Evolutionary conservation across 2,113 vertebrate genomes (phyloP).

Genomic region (Phylloscopus trochiloides): DNA sequence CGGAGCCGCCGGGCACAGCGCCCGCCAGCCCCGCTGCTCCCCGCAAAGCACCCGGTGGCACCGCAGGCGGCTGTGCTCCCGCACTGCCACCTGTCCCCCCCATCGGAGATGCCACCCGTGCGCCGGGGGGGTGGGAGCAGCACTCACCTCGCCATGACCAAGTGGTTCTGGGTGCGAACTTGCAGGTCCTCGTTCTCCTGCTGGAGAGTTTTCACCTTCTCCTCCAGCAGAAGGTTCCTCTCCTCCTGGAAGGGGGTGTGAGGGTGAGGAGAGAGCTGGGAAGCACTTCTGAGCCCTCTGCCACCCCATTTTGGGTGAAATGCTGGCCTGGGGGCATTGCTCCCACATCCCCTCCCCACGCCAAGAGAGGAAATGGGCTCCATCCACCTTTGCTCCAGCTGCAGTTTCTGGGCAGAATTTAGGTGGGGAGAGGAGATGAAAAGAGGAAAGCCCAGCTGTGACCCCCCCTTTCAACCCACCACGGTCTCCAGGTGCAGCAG

Average conservation of each 20-base stretch:
- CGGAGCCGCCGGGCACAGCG: fast-evolving
- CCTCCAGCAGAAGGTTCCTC: constrained; percentile 82
- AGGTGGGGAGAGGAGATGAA: neutral
- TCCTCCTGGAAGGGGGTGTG: constrained; percentile 72
- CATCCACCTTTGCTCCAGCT: neutral
- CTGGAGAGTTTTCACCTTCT: constrained; percentile 79
- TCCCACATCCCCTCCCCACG: fast-evolving
- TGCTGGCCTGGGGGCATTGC: neutral
- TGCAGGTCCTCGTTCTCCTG: constrained; percentile 90
- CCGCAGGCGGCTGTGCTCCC: fast-evolving
- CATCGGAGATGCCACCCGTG: neutral
- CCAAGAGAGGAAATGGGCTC: neutral
- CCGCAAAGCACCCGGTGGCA: fast-evolving
- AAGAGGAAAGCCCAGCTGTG: neutral
- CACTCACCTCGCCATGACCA: constrained; percentile 77
- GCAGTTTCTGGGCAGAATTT: neutral
- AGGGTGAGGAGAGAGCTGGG: neutral
- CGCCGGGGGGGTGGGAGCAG: fast-evolving
- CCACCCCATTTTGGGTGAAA: neutral
- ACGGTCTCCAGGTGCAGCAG: constrained; percentile 81
- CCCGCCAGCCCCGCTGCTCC: fast-evolving
- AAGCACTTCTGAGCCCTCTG: fast-evolving
- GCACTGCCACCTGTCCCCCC: neutral
- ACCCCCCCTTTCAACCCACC: constrained; percentile 66
- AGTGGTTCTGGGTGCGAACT: constrained; percentile 79